These are phyloP conservation scores for Eurystomus glaucurus DNA, from an alignment of 2,797 vertebrate species.

Conservation along the genomic window DNA sequence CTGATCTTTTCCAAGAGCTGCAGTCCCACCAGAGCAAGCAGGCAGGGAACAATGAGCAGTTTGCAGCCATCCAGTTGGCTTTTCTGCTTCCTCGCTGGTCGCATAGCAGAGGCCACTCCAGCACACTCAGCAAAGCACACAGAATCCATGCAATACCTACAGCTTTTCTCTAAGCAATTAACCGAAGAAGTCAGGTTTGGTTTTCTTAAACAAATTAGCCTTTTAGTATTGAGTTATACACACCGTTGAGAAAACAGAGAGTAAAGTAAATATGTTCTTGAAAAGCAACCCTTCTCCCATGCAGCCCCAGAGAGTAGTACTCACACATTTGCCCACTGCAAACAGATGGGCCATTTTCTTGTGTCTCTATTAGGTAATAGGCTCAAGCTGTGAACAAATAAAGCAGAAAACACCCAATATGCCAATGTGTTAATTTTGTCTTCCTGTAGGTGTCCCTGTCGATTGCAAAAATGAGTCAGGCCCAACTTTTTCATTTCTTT, in stretches of 20 bases:
- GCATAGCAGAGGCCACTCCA: background rate
- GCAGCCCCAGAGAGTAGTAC: conserved; percentile 58
- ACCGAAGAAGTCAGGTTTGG: conserved; percentile 73
- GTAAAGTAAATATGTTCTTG: conserved; percentile 70
- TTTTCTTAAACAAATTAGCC: conserved; percentile 80
- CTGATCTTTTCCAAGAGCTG: background rate
- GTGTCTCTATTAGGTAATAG: conserved; percentile 79
- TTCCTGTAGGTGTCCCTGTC: conserved; percentile 76
- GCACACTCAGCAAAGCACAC: conserved; percentile 45
- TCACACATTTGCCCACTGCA: conserved; percentile 73
- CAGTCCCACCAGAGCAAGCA: background rate
- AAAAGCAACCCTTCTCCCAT: conserved; percentile 70
- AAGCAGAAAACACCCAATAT: conserved; percentile 78
- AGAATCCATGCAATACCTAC: conserved; percentile 45
- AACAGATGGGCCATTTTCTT: conserved; percentile 79
- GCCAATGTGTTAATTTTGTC: conserved; percentile 69
- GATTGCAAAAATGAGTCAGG: conserved; percentile 40
- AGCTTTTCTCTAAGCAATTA: conserved; percentile 73
- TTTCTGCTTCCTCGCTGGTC: background rate
- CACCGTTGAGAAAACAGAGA: conserved; percentile 76
- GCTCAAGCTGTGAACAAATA: conserved; percentile 80
- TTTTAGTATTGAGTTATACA: conserved; percentile 74
- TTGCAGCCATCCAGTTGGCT: background rate
- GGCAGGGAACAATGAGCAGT: background rate
- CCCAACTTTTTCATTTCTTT: background rate